Percentiles rank a stretch among this genome's conserved stretches.
phyloP scores from a whole-genome alignment of 2,888 invertebrate species.

The Hemaris fuciformis region DNA sequence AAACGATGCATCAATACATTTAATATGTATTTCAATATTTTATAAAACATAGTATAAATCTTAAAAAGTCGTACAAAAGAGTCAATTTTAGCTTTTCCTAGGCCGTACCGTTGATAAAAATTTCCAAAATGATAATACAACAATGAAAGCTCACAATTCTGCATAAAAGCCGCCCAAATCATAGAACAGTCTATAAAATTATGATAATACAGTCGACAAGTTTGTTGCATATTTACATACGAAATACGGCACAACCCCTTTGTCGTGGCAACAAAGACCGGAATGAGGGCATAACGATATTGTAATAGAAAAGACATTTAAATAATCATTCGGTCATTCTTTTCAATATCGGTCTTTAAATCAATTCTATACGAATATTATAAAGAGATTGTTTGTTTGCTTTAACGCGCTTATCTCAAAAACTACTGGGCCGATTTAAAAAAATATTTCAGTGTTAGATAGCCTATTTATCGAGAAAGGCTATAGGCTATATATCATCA shows the following conservation, averaged over 20 bases:
- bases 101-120: not conserved
- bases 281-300: not conserved
- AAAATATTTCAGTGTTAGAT: no score
- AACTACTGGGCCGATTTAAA: no score
- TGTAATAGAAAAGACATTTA: not conserved
- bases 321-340: not conserved
- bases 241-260: not conserved
- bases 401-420: no score
- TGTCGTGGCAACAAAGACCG: not conserved
- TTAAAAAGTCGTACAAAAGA: no score
- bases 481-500: no score
- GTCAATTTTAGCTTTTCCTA: not conserved
- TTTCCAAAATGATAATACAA: not conserved
- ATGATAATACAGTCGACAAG: not conserved
- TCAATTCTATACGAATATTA: no score
- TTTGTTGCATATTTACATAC: constrained; percentile 5
- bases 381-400: no score
- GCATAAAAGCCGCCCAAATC: not conserved
- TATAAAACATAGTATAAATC: no score
- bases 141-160: not conserved
- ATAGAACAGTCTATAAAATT: constrained; percentile 3
- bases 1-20: no score
- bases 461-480: no score
- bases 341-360: not conserved
- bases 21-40: no score